Conservation (phyloP, 2,113 vertebrate genomes). For the Tragelaphus scriptus region DNA sequence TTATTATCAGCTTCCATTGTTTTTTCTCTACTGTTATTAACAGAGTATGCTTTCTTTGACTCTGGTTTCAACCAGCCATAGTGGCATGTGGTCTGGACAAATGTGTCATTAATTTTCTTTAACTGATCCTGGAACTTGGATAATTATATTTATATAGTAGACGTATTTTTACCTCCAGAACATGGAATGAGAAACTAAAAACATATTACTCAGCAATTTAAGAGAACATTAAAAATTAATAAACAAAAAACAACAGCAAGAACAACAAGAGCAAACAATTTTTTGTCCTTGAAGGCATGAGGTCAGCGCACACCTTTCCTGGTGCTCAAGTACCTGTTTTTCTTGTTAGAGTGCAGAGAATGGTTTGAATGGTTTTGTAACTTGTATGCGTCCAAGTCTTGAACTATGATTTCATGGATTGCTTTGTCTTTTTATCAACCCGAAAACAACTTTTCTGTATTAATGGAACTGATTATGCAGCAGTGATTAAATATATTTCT, state of each 20-base stretch:
- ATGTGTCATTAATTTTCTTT: slow-evolving; percentile 39
- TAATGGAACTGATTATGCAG: neutral
- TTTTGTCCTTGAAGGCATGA: neutral
- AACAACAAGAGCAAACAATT: neutral
- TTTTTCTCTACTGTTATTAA: neutral
- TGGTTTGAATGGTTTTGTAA: neutral
- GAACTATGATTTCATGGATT: neutral
- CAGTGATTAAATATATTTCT: neutral
- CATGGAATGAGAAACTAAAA: slow-evolving; percentile 15
- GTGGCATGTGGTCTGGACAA: slow-evolving; percentile 5
- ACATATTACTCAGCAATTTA: neutral
- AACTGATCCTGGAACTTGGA: neutral
- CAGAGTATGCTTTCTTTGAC: slow-evolving; percentile 10
- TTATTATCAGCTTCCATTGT: neutral
- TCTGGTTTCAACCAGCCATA: slow-evolving; percentile 10
- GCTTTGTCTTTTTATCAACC: neutral
- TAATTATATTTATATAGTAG: slow-evolving; percentile 30
- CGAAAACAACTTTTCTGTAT: neutral
- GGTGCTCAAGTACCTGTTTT: neutral
- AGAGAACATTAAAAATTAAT: neutral
- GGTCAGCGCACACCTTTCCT: neutral
- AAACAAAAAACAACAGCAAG: neutral
- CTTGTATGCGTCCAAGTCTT: neutral
- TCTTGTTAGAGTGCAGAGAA: neutral
- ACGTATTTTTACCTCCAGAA: neutral